These are phyloP conservation scores for Aplysina aerophoba DNA, from an alignment of 37 sponge, comb jelly and placozoan genomes.

Conservation along the genomic window DNA sequence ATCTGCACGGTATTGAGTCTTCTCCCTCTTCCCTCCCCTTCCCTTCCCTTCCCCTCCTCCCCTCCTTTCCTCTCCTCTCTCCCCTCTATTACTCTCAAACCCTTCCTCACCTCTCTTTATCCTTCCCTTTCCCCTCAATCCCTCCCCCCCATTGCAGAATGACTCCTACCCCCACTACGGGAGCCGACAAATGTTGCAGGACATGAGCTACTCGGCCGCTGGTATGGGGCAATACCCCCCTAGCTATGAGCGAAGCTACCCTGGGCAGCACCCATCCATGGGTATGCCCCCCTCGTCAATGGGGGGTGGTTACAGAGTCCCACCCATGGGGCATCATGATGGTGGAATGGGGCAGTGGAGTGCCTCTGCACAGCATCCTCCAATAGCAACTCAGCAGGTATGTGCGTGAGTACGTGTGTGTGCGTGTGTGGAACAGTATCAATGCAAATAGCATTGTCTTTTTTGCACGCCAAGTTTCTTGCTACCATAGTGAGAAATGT, in stretches of 20 bases:
- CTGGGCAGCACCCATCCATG: too few relatives aligned
- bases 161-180: constrained; percentile 48
- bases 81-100: background rate
- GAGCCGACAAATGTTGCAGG: constrained; percentile 59
- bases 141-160: constrained; percentile 6
- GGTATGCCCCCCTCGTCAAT: too few relatives aligned
- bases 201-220: constrained; percentile 37
- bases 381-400: background rate
- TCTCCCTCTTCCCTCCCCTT: background rate
- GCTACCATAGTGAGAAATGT: too few relatives aligned
- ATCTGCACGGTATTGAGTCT: background rate
- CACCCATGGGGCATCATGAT: too few relatives aligned
- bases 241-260: too few relatives aligned
- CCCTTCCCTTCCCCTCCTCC: background rate
- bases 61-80: background rate
- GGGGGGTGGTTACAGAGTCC: too few relatives aligned
- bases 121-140: background rate
- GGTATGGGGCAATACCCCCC: constrained; percentile 21
- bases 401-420: too few relatives aligned
- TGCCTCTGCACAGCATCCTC: background rate
- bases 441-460: too few relatives aligned
- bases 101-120: background rate
- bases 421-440: too few relatives aligned
- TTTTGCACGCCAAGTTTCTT: too few relatives aligned
- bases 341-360: constrained; percentile 22